Conservation (phyloP, 1,140 invertebrate species). For the Bicyclus anynana region DNA sequence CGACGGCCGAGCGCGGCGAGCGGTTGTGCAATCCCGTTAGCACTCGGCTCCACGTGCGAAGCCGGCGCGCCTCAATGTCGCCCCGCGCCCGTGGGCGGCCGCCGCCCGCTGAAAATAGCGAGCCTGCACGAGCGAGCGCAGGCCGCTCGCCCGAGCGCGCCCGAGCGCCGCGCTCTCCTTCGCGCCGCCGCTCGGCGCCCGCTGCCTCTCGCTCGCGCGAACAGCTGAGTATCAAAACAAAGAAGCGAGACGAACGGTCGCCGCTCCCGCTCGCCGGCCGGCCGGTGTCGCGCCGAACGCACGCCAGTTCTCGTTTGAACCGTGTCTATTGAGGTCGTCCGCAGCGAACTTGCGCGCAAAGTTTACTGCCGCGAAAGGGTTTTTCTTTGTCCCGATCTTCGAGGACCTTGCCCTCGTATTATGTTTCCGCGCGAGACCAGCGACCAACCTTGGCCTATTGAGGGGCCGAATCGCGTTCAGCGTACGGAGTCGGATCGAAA, state of each 20-base stretch:
- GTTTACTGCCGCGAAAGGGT: slow-evolving; percentile 68
- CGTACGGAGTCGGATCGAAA: slow-evolving; percentile 53
- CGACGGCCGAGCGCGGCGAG: slow-evolving; percentile 36
- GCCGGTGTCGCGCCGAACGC: slow-evolving; percentile 61
- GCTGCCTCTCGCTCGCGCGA: slow-evolving; percentile 43
- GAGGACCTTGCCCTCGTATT: slow-evolving; percentile 74
- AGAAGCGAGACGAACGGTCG: slow-evolving; percentile 69
- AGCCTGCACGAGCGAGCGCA: slow-evolving; percentile 46
- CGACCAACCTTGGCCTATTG: slow-evolving; percentile 62
- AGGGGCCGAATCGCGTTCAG: slow-evolving; percentile 60
- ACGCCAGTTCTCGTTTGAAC: slow-evolving; percentile 65
- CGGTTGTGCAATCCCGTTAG: slow-evolving; percentile 70
- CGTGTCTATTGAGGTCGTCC: slow-evolving; percentile 64
- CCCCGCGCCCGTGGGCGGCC: slow-evolving; percentile 63
- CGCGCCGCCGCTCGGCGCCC: slow-evolving; percentile 26
- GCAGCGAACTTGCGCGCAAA: slow-evolving; percentile 57
- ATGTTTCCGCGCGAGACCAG: slow-evolving; percentile 71
- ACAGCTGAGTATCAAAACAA: slow-evolving; percentile 79
- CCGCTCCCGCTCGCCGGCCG: slow-evolving; percentile 72
- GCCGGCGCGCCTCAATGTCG: slow-evolving; percentile 68
- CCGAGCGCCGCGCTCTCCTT: slow-evolving; percentile 42
- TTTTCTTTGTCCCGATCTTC: slow-evolving; percentile 70
- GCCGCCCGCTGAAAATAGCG: slow-evolving; percentile 57
- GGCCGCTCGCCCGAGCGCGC: slow-evolving; percentile 27
- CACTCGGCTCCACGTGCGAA: slow-evolving; percentile 60